Base-by-base conservation (phyloP, 2,113 vertebrate genomes). In the Nothocercus nigrocapillus region DNA sequence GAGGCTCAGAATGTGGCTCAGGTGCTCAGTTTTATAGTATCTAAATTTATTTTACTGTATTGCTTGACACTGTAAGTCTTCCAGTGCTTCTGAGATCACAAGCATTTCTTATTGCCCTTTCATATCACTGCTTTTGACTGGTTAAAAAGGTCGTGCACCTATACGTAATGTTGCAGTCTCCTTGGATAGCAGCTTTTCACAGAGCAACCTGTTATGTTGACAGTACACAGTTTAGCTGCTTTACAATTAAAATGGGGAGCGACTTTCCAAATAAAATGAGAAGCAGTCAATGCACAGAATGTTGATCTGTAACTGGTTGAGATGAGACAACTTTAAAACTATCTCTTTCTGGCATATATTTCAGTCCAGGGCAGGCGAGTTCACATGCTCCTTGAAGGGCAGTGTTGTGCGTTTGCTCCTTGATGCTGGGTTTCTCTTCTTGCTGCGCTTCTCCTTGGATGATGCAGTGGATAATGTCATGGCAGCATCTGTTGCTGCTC, bases 371-470 rank as follows among this genome's bases (percentile, higher is more conserved):
- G 97, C 97, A 72, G 99, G 99, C 3, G 98, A 98, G 72, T 99
- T 99, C 95, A 67, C 85, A 25, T 97, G 98, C 9, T 96, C 73
- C 6, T 91, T 99, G 79, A 98, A 97, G 77, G 98, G 98, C 93
- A 99, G 98, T 8, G 34, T 99, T 79, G 80, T 98, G 70, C 97
- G 92, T 30, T 98, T 99, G 28, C 97, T 99, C 67, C 98, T 99
- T 21, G 99, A 99, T 59, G 99, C 99, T 15, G 99, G 99, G 12
- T 98, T 99, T 91, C 98, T 99, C 59, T 99, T 99, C 97, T 95
- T 99, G 82, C 97, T 99, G 54, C 99, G 99, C 83, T 99, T 99
- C 95, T 98, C 99, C 0, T 91, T 99, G 98, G 99, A 99, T 36
- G 99, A 99, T 80, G 40, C 97, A 4, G 98, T 98, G 82, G 99